Base-by-base conservation (phyloP, 2,888 invertebrate species). In the Diabrotica balteata region DNA sequence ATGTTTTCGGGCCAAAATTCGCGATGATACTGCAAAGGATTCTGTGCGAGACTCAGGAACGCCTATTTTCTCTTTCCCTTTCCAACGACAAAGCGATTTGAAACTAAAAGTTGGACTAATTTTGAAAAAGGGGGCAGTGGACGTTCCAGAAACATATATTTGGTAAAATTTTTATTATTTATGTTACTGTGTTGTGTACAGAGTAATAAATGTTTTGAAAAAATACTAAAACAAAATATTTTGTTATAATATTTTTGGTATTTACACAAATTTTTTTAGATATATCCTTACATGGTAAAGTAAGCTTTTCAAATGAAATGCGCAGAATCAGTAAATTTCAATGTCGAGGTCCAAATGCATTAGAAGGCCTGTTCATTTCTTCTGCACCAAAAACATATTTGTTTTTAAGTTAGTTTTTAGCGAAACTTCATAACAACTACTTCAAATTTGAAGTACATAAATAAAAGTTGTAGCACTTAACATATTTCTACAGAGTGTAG, bases 21-120 rank as follows among this genome's bases (percentile, higher is more conserved):
- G 80, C 80, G 80, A 73, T 77, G 77, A 78, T 79, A 82, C 82
- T 82, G 82, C 82, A 80, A 73, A 80, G 80, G 81, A 81, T 77
- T 80, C 81, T 80, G 80, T 69, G 72, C 70, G 47, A 58, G 49
- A 45, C 52, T 49, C 46, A 72, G 75, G 69, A 73, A 74, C 74
- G 75, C 74, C 75, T 74, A 73, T 57, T 63, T 50, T 11, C 51
- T 49, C 63, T 57, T 57, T 63, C 57, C 57, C 63, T 43, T 57
- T 63, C 43, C 57, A 50, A 49, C 57, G 50, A 45, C 45, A 57
- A 45, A 57, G 44, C 11, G 45, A 49, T 45, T 57, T 63, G 57
- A 10, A 47, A 63, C 46, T 49, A 63, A 47, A 63, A 61, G 17
- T 61, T 61, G 44, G 32, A 62, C 8, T 17, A 44, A 57, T 44